Evolutionary conservation across 2,113 vertebrate species (phyloP), one percentile per base, ranked within the genome.

Genomic region (Mormyrus iriodes): DNA sequence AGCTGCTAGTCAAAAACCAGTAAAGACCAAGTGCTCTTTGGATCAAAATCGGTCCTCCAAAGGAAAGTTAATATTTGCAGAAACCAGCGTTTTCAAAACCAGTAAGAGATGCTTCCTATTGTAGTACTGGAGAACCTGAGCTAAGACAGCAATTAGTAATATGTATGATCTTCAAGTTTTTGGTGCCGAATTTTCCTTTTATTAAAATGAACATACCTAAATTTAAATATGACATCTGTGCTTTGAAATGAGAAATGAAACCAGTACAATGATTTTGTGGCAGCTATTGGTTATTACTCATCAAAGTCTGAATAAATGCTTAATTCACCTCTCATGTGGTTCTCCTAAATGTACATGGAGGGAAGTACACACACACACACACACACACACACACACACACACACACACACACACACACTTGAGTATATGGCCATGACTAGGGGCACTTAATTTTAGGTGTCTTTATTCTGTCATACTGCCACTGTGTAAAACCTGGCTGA

Each of bases 401-500:
- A 46, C 35, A n/a, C 19, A 48, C 39, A 46, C 7, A 85, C 61
- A 31, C 61, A 69, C 19, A n/a, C 42, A 4, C n/a, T 84, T n/a
- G 21, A 9, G n/a, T 65, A 65, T 27, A 65, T 31, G 61, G n/a
- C n/a, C 61, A 65, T 65, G n/a, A 65, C 10, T 65, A 65, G 61
- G 61, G 61, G 61, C n/a, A 27, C 48, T 85, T 49, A 12, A 19
- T 49, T 24, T 51, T 85, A 48, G 10, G 19, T 31, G 4, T 85
- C 83, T 85, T 85, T 85, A 85, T 85, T 85, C 46, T 49, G 24
- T 48, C 82, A 49, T n/a, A 91, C 91, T 92, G 48, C 69, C 90
- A 89, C 90, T 86, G 87, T 91, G 48, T 90, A 86, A 93, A 92
- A 94, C 92, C 82, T 89, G 82, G 88, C 21, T 69, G 55, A 89